Evolutionary conservation across 1,140 invertebrate genomes (phyloP), one percentile per base, ranked within the genome.

Genomic region (Neodiprion virginianus): DNA sequence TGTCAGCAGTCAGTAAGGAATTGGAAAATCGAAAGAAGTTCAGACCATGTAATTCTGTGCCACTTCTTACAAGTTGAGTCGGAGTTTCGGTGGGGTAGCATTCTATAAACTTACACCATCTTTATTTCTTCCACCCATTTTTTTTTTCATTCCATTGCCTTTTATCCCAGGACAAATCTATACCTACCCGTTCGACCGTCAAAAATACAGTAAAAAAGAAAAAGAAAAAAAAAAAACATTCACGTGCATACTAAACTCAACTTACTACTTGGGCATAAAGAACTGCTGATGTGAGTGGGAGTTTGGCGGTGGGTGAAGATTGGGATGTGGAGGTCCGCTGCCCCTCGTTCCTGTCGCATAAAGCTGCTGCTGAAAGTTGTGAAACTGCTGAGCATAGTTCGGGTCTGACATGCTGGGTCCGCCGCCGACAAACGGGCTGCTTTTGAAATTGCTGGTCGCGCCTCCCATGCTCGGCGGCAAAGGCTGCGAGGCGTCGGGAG

Each of bases 321-420:
- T 86, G 17, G 86, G 85, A 78, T 88, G 87, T n/a, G 82, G 84
- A 53, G 84, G 85, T 12, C 86, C 87, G 66, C 85, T 87, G 65
- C 90, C 93, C 76, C 95, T 90, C 23, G 94, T 96, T 74, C 95
- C 95, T 10, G 96, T 98, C 40, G 96, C 96, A 89, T 98, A 97
- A 73, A 97, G 88, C 86, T 97, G 96, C 84, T 97, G 96, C 83
- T 98, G 96, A 90, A 98, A 97, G 88, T 97, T 96, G 86, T 97
- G 96, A 89, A 96, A 97, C 90, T 97, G 96, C 85, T 96, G 95
- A 81, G 96, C 96, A 89, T 97, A 97, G 84, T 96, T 96, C 12
- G 96, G 95, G 90, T 97, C 96, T 68, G 93, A 92, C 72, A 95
- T 96, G 14, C 93, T 95, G 3, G 95, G 95, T 12, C 95, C 94